These are phyloP conservation scores for Melanostoma mellinum DNA, from an alignment of 2,888 invertebrate species.

Conservation along the genomic window DNA sequence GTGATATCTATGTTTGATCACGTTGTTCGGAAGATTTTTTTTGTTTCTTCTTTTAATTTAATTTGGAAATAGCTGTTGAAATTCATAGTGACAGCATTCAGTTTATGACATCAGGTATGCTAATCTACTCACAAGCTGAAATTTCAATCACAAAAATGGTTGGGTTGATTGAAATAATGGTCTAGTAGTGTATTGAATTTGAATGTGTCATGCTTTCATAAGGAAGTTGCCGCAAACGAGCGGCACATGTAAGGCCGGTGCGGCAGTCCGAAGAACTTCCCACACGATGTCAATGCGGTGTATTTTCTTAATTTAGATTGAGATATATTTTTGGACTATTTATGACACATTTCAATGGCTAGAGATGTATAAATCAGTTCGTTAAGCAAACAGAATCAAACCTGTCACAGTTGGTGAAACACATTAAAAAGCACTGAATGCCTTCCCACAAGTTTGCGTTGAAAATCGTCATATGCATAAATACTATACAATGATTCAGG, in stretches of 20 bases:
- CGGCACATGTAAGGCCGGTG: slow-evolving; percentile 17
- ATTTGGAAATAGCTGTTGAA: neutral
- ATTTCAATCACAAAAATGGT: slow-evolving; percentile 51
- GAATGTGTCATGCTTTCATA: slow-evolving; percentile 18
- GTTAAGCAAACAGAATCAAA: slow-evolving; percentile 11
- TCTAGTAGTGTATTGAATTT: neutral
- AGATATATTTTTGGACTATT: slow-evolving; percentile 13
- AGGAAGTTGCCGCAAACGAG: slow-evolving; percentile 32
- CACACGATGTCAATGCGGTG: slow-evolving; percentile 29
- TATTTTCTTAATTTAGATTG: slow-evolving; percentile 21
- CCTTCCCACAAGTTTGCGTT: too few relatives aligned
- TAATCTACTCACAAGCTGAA: slow-evolving; percentile 38
- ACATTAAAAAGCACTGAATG: neutral
- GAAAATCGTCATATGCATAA: too few relatives aligned
- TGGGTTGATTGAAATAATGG: neutral
- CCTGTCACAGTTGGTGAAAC: slow-evolving; percentile 23
- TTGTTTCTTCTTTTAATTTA: neutral
- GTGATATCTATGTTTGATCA: slow-evolving; percentile 5
- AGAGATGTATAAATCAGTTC: slow-evolving; percentile 4
- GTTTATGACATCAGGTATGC: slow-evolving; percentile 61
- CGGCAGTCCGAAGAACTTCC: slow-evolving; percentile 46
- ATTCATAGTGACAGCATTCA: slow-evolving; percentile 38
- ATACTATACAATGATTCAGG: too few relatives aligned
- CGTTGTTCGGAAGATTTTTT: neutral
- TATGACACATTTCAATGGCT: slow-evolving; percentile 17